A percentile compares a stretch with the other conserved stretches of the same genome.
Conservation (phyloP, 2,888 invertebrate genomes). For the Notocelia uddmanniana region DNA sequence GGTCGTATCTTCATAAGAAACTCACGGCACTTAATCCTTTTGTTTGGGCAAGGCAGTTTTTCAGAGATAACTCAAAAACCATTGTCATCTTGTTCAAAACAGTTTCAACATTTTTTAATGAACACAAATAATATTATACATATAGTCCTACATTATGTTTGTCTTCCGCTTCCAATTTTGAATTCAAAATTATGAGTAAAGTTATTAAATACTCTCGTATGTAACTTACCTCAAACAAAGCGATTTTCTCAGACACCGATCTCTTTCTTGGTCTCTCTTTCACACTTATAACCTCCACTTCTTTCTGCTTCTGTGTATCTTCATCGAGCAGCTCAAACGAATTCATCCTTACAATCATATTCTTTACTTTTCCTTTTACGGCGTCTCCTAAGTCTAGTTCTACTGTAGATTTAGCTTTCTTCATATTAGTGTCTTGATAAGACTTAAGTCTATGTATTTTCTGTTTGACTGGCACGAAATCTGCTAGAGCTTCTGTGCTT, state of each 20-base stretch:
- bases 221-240: slow-evolving; percentile 73
- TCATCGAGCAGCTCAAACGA: slow-evolving; percentile 60
- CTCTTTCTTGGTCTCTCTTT: slow-evolving; percentile 67
- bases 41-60: too few relatives aligned
- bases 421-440: slow-evolving; percentile 51
- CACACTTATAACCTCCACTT: slow-evolving; percentile 58
- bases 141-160: too few relatives aligned
- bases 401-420: slow-evolving; percentile 62
- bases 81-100: too few relatives aligned
- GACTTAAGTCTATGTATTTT: slow-evolving; percentile 42
- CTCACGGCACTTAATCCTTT: too few relatives aligned
- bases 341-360: slow-evolving; percentile 66
- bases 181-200: too few relatives aligned
- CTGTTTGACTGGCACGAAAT: slow-evolving; percentile 37
- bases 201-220: too few relatives aligned
- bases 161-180: too few relatives aligned
- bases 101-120: too few relatives aligned
- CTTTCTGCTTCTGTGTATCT: slow-evolving; percentile 46
- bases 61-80: too few relatives aligned
- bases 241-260: slow-evolving; percentile 72
- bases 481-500: slow-evolving; percentile 27
- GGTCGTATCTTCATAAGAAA: too few relatives aligned
- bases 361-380: slow-evolving; percentile 66
- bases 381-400: slow-evolving; percentile 67
- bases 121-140: too few relatives aligned